phyloP scores from a whole-genome alignment of 2,888 invertebrate species.

The Philonicus albiceps region DNA sequence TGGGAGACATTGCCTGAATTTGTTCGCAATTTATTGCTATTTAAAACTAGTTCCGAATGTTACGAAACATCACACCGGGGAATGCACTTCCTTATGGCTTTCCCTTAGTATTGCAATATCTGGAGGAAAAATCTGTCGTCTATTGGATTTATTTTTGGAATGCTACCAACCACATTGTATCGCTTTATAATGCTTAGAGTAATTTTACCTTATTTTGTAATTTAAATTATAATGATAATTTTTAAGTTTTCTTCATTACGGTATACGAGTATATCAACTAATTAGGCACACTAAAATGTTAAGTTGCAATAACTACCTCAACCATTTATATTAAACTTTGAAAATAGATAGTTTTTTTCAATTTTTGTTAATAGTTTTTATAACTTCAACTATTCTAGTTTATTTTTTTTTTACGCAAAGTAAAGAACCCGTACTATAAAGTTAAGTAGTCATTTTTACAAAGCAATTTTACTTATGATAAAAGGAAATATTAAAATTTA shows the following conservation, averaged over 20 bases:
- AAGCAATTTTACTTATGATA: too few species aligned
- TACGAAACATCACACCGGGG: background rate
- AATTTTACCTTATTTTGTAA: background rate
- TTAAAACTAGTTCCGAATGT: background rate
- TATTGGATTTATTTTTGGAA: background rate
- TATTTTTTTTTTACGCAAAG: too few species aligned
- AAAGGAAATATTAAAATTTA: background rate
- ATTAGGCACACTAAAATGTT: background rate
- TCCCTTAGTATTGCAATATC: background rate
- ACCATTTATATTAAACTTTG: background rate
- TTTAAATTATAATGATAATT: background rate
- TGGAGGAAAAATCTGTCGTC: background rate
- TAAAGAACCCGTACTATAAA: too few species aligned
- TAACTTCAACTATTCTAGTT: too few species aligned
- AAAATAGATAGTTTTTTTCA: background rate
- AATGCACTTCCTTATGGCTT: background rate
- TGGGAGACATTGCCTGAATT: background rate
- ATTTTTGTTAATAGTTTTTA: too few species aligned
- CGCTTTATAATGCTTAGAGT: background rate
- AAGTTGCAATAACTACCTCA: background rate
- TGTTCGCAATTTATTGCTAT: background rate
- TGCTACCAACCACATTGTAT: background rate
- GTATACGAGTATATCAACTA: too few species aligned
- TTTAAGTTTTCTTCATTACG: too few species aligned
- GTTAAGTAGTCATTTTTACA: too few species aligned